phyloP scores from a whole-genome alignment of 2,797 vertebrate genomes.

The Poeciliopsis turneri region DNA sequence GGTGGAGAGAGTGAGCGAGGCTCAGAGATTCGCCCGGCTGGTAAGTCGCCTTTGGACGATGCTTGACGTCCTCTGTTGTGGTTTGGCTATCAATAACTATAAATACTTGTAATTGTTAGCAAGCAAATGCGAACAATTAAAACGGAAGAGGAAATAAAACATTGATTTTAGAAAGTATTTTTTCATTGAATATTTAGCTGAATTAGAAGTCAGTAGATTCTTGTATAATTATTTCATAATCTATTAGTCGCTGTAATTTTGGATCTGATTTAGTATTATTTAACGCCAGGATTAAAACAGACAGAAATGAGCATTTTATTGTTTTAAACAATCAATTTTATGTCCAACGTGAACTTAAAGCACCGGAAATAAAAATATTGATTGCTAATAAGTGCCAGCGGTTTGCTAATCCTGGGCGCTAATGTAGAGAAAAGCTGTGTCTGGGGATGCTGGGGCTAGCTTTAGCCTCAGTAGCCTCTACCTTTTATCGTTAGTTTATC shows the following conservation, averaged over 20 bases:
- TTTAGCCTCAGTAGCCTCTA: neutral
- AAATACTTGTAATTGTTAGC: neutral
- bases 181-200: neutral
- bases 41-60: constrained; percentile 72
- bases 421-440: neutral
- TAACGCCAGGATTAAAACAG: neutral
- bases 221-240: neutral
- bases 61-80: neutral
- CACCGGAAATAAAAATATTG: neutral
- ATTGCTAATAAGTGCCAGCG: neutral
- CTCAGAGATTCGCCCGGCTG: constrained; percentile 92
- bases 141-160: no score
- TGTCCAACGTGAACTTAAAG: neutral
- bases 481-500: neutral
- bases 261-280: neutral
- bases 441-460: neutral
- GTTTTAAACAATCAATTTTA: neutral
- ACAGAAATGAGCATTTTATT: neutral
- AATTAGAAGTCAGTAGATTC: neutral
- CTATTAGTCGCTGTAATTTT: neutral
- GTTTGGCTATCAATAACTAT: neutral
- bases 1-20: constrained; percentile 93
- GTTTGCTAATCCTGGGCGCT: neutral
- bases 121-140: no score
- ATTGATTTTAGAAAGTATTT: neutral